phyloP scores from a whole-genome alignment of 2,113 vertebrate species.

The Lasiurus cinereus region DNA sequence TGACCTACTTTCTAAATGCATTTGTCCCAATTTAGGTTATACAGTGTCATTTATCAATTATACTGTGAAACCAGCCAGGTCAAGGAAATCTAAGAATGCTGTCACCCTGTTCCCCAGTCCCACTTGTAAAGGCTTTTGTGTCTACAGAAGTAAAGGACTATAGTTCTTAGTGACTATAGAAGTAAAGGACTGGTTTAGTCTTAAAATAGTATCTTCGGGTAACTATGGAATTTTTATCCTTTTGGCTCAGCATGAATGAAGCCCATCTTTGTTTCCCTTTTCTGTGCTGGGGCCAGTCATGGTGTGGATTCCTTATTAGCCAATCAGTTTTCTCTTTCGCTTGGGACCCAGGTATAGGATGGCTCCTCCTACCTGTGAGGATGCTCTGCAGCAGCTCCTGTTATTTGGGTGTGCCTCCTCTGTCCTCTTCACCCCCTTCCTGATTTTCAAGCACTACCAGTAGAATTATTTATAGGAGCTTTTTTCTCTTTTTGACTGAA shows the following conservation, averaged over 20 bases:
- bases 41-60: neutral
- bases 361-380: neutral
- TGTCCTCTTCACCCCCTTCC: neutral
- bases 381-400: neutral
- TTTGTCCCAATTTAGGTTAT: neutral
- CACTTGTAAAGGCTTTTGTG: neutral
- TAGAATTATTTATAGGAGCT: neutral
- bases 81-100: neutral
- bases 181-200: neutral
- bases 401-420: neutral
- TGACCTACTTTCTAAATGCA: neutral
- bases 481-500: neutral
- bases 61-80: neutral
- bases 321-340: neutral
- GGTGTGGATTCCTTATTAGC: neutral
- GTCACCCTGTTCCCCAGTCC: neutral
- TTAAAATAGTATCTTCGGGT: slow-evolving; percentile 32
- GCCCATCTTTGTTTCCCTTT: accelerated
- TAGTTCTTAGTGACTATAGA: neutral
- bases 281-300: neutral
- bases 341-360: neutral
- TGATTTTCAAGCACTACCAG: neutral
- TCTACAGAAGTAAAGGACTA: neutral
- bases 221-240: neutral
- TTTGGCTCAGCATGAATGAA: neutral